phyloP scores from a whole-genome alignment of 2,113 vertebrate species.

The Eretmochelys imbricata region DNA sequence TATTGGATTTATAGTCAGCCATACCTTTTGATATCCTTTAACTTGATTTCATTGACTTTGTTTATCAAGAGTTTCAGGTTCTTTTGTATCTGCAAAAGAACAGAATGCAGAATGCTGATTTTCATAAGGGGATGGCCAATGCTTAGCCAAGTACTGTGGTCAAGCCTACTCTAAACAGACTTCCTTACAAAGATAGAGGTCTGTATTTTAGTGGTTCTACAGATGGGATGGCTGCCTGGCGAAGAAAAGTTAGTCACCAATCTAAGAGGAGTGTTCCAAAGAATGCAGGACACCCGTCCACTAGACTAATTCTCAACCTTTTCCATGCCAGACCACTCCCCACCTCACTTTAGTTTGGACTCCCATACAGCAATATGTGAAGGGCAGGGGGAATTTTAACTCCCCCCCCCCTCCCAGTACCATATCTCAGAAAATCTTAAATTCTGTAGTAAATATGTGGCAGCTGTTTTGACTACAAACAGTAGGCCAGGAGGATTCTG shows the following conservation, averaged over 20 bases:
- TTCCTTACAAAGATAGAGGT: neutral
- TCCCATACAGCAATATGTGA: neutral
- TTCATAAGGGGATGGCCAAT: neutral
- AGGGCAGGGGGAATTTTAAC: neutral
- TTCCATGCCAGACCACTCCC: neutral
- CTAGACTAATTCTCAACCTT: neutral
- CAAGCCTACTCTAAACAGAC: neutral
- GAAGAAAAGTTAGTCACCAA: neutral
- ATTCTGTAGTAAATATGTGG: neutral
- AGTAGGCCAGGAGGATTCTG: neutral
- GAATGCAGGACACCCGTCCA: no score
- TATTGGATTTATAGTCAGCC: neutral
- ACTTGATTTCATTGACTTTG: constrained; percentile 51
- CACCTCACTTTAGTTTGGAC: neutral
- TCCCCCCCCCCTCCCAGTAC: neutral
- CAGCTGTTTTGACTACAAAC: neutral
- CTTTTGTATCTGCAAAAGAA: constrained; percentile 74
- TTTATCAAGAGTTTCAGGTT: constrained; percentile 64
- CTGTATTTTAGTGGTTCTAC: neutral
- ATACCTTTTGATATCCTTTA: constrained; percentile 61
- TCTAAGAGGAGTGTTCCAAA: neutral
- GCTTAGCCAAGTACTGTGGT: neutral
- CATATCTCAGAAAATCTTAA: neutral
- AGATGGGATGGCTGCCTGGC: neutral
- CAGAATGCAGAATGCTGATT: neutral